Evolutionary conservation across 1,140 invertebrate genomes (phyloP), one percentile per base, ranked within the genome.

Genomic region (Hypothenemus hampei): DNA sequence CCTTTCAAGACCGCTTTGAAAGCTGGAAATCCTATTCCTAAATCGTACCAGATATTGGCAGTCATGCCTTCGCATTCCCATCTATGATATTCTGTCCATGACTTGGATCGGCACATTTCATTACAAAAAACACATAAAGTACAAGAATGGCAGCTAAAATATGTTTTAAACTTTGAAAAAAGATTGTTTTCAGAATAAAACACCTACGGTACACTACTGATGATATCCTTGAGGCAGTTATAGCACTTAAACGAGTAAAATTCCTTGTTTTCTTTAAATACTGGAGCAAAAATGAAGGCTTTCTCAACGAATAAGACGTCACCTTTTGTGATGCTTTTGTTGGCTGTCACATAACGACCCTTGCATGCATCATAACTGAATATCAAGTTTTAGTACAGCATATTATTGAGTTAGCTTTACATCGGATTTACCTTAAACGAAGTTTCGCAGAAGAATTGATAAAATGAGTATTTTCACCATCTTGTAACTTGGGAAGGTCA

Each of bases 1-100:
- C 72, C 73, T 33, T 72, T 73, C 16, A 86, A 64, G 15, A 85
- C 70, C 35, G 81, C 78, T 72, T 85, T 80, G 24, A 88, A 65
- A 48, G 82, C 84, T 39, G 90, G 75, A 71, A 90, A 86, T 21
- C 82, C 85, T 58, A 90, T 85, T 6, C 89, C 89, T 39, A 90
- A 78, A 40, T 80, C 78, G 26, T 77, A 71, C 69, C 84, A 81
- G 47, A 85, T 70, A 23, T 75, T 71, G 24, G 83, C 75, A 62
- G 76, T 74, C 59, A 78, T 78, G 16, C 79, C 82, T 37, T 72
- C 65, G 68, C 89, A 93, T 73, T 92, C 89, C 78, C 80, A 85
- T 54, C 77, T 72, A 71, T 93, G 89, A 69, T 81, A 83, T 13
- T 65, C 67, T 1, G 70, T 57, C 77, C 79, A 84, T 1, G 82